Base-by-base conservation (phyloP, 2,888 invertebrate genomes). In the Lymantria monacha region DNA sequence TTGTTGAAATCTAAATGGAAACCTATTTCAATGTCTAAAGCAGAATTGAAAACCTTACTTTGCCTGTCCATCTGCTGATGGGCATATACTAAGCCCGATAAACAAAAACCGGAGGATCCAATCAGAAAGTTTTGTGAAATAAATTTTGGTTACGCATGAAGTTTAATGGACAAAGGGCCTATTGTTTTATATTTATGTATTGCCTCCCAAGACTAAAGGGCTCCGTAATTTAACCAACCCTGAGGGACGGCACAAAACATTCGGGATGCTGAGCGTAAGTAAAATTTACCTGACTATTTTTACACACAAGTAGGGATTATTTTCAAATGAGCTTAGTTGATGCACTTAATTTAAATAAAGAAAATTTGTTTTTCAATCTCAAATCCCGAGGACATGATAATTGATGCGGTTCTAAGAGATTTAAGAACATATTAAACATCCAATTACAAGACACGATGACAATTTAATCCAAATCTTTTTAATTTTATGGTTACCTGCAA, bases 181-280 rank as follows among this genome's bases (percentile, higher is more conserved):
- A 81, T 81, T 79, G 81, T 82, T 83, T 77, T 80, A 76, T 80
- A 82, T 77, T 79, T 81, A 79, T 78, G 78, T 74, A 70, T 69
- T 65, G 65, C 66, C 53, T 68, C 69, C 59, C 58, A 75, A 80
- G 77, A 73, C 72, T 73, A 70, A 77, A 78, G 76, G 76, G 69
- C 60, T 66, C 51, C 66, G 75, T 79, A 74, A 79, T 79, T 81
- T 71, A 76, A 72, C 61, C 69, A 61, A 66, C 70, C 74, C 71
- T 61, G 50, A 63, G 70, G 79, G 70, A 63, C 61, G 56, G 62
- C 49, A 62, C 64, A 63, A 65, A 67, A 68, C 69, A 69, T 68
- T 66, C 56, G 59, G 66, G 64, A 63, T 66, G 57, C 66, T 57
- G 52, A 57, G 57, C 48, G 60, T 60, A 63, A 50, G 59, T 52